Evolutionary conservation across 2,113 vertebrate species (phyloP), one percentile per base, ranked within the genome.

Genomic region (Tachysurus fulvidraco): DNA sequence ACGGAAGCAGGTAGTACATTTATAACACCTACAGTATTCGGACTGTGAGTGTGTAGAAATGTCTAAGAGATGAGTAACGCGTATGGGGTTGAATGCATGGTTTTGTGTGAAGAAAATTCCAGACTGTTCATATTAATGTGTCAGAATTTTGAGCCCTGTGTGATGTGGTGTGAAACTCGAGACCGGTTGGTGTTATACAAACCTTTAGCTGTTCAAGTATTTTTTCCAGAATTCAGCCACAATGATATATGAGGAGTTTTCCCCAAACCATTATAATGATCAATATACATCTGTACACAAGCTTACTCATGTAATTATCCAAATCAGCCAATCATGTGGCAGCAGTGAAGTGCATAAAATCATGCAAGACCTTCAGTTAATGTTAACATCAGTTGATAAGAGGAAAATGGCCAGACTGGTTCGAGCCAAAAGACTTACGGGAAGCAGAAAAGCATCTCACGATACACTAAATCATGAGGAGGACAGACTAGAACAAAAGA

Each of bases 1-100:
- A 92, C 88, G 93, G 92, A 97, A 96, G 93, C 95, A 96, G 95
- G 95, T 95, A 95, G 96, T 97, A 96, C 96, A 95, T 97, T 93
- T 88, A 23, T 87, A 76, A 91, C 85, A 36, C 54, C 64, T 64
- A n/a, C n/a, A n/a, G n/a, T n/a, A 4, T 41, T 13, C 1, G 7
- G 54, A n/a, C 13, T 84, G 30, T 44, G 28, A 23, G 41, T 46
- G 46, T 44, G 69, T 59, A 44, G 19, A 71, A 57, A 6, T 25
- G 50, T 13, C 25, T 57, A 13, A 52, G 23, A 46, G 17, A 83
- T 83, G 64, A 64, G 44, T 67, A 54, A 57, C n/a, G 23, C 12
- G 21, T 83, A 55, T 59, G 52, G 21, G 83, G 30, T 44, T 85
- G 73, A 85, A 64, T 30, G 73, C 57, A 50, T 52, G 57, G 36